These are phyloP conservation scores for Melitaea cinxia DNA, from an alignment of 1,140 invertebrate species.

Conservation along the genomic window DNA sequence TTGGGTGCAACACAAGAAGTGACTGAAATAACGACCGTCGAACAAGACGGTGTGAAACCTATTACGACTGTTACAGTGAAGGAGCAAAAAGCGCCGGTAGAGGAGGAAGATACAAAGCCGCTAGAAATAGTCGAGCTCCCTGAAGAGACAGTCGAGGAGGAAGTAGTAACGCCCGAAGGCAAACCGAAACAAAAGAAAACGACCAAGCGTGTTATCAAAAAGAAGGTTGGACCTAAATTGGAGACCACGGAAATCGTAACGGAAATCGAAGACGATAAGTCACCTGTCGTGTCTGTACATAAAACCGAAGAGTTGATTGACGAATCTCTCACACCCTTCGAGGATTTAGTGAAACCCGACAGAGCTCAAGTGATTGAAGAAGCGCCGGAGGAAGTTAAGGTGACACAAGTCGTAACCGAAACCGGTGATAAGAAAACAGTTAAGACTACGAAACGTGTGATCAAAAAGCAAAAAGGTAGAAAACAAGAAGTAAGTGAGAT, in stretches of 20 bases:
- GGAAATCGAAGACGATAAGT: slow-evolving; percentile 73
- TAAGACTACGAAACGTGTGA: slow-evolving; percentile 62
- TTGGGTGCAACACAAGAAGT: not conserved
- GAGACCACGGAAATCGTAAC: slow-evolving; percentile 68
- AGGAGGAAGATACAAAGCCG: slow-evolving; percentile 41
- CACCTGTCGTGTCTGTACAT: slow-evolving; percentile 3
- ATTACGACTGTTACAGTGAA: not conserved
- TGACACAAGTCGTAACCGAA: slow-evolving; percentile 56
- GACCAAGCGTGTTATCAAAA: slow-evolving; percentile 61
- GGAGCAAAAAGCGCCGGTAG: not conserved
- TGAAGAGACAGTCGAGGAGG: not conserved
- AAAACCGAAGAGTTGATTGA: slow-evolving; percentile 2
- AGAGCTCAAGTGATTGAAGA: not conserved
- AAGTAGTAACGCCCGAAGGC: slow-evolving; percentile 58
- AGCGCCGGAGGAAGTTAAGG: slow-evolving; percentile 54
- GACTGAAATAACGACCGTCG: not conserved
- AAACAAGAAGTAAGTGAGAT: slow-evolving; percentile 62
- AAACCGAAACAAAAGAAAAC: slow-evolving; percentile 63
- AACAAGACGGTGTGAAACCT: not conserved
- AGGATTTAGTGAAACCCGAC: slow-evolving; percentile 50
- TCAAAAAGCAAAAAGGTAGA: slow-evolving; percentile 57
- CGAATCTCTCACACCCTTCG: not conserved
- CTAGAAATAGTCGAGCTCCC: not conserved
- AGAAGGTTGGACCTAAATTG: slow-evolving; percentile 47
- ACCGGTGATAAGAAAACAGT: slow-evolving; percentile 63